Conservation (phyloP, 2,113 vertebrate genomes). For the Gadus chalcogrammus region DNA sequence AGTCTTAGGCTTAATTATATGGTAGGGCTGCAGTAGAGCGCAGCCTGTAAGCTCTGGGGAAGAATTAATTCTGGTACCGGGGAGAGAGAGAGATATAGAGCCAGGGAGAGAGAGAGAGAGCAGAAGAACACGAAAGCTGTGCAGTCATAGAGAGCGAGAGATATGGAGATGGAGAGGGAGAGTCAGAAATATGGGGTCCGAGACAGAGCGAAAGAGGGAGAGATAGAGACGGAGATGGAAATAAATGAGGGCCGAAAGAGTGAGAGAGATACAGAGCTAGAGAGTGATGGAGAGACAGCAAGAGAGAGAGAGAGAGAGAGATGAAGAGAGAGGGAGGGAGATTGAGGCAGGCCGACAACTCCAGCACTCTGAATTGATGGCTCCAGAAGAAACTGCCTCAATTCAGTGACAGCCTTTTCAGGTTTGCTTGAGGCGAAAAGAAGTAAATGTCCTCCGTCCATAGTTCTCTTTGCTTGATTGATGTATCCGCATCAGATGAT, state of each 20-base stretch:
- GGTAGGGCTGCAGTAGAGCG: constrained; percentile 74
- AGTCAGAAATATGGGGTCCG: too few relatives aligned
- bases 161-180: too few relatives aligned
- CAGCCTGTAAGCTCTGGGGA: constrained; percentile 73
- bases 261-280: not conserved
- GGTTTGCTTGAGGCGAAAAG: too few relatives aligned
- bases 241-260: constrained; percentile 23
- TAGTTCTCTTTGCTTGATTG: too few relatives aligned
- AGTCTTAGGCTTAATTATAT: constrained; percentile 75
- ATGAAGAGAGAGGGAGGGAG: constrained; percentile 1
- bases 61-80: constrained; percentile 66
- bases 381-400: not conserved
- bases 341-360: not conserved
- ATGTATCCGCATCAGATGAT: too few relatives aligned
- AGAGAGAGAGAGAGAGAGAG: constrained; percentile 21
- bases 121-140: constrained; percentile 2
- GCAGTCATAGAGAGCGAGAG: constrained; percentile 6
- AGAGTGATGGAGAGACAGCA: not conserved
- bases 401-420: too few relatives aligned
- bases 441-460: too few relatives aligned
- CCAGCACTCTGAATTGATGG: not conserved
- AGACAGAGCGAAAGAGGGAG: too few relatives aligned
- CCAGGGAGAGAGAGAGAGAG: constrained; percentile 1
- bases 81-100: constrained; percentile 4
- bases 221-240: not conserved